Evolutionary conservation across 2,113 vertebrate genomes (phyloP).

Genomic region (Chlorocebus sabaeus): DNA sequence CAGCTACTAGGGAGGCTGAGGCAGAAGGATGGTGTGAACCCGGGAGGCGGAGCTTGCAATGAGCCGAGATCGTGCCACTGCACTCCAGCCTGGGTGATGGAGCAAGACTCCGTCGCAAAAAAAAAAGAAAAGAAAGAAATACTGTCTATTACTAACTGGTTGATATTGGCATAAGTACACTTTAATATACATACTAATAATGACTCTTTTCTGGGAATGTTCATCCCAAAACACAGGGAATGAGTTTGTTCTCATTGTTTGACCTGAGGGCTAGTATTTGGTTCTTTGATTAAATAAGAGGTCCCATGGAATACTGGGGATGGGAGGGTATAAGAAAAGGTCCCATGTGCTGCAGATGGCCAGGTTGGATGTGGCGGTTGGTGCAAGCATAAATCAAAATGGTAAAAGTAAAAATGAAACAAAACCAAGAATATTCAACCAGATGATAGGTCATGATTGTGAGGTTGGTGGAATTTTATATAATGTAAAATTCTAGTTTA

Average conservation of each 20-base stretch:
- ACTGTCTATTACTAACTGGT: neutral
- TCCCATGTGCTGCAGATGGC: neutral
- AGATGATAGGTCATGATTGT: neutral
- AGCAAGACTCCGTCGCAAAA: too few species aligned
- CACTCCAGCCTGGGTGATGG: too few species aligned
- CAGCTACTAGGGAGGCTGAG: too few species aligned
- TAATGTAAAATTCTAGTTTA: conserved; percentile 37
- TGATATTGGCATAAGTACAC: neutral
- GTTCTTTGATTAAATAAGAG: neutral
- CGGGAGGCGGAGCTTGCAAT: too few species aligned
- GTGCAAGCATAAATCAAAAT: neutral
- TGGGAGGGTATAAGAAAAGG: neutral
- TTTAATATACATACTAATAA: neutral
- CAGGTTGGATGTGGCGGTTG: neutral
- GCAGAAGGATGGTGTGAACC: too few species aligned
- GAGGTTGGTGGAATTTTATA: neutral
- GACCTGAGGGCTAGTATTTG: neutral
- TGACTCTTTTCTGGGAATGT: neutral
- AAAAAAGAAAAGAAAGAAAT: neutral
- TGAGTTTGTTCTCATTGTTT: neutral
- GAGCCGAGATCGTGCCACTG: too few species aligned
- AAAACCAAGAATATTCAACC: neutral
- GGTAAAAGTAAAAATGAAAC: neutral
- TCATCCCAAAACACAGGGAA: neutral
- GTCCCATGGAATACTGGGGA: neutral